Conservation (phyloP, 64 coral and sea anemone species). For the Montipora sp. region DNA sequence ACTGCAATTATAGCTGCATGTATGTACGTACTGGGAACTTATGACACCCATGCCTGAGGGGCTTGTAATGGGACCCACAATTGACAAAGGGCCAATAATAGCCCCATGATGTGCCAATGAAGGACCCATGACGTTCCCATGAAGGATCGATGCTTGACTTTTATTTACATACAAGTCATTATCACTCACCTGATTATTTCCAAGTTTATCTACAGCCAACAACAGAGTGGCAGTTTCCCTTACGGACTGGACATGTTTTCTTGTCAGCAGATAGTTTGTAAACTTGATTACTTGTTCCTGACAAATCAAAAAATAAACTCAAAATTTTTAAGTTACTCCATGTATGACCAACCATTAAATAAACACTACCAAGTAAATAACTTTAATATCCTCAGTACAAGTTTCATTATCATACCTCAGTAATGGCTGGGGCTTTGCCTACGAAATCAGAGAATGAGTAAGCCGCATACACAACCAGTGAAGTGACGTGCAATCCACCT, state of each 20-base stretch:
- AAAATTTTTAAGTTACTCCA: background rate
- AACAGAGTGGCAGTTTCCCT: slow-evolving; percentile 71
- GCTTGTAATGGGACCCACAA: too few species aligned
- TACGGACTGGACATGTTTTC: slow-evolving; percentile 87
- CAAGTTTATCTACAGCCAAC: slow-evolving; percentile 70
- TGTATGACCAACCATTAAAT: too few species aligned
- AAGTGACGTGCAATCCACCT: slow-evolving; percentile 79
- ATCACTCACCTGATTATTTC: slow-evolving; percentile 86
- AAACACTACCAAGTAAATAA: too few species aligned
- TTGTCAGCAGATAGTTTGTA: slow-evolving; percentile 90
- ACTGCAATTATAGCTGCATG: too few species aligned
- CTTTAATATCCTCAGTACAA: background rate
- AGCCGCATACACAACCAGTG: slow-evolving; percentile 71
- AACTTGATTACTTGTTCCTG: slow-evolving; percentile 97
- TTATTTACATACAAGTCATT: too few species aligned
- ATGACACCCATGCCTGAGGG: too few species aligned
- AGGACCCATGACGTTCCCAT: too few species aligned
- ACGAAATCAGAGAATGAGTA: slow-evolving; percentile 75
- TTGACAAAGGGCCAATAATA: too few species aligned
- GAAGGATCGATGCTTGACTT: too few species aligned
- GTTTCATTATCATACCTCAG: slow-evolving; percentile 63
- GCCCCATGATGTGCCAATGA: too few species aligned
- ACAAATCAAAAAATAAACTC: slow-evolving; percentile 6
- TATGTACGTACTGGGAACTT: too few species aligned
- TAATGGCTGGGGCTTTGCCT: slow-evolving; percentile 83